Conservation (phyloP, 2,888 invertebrate species). For the Clanis bilineata region DNA sequence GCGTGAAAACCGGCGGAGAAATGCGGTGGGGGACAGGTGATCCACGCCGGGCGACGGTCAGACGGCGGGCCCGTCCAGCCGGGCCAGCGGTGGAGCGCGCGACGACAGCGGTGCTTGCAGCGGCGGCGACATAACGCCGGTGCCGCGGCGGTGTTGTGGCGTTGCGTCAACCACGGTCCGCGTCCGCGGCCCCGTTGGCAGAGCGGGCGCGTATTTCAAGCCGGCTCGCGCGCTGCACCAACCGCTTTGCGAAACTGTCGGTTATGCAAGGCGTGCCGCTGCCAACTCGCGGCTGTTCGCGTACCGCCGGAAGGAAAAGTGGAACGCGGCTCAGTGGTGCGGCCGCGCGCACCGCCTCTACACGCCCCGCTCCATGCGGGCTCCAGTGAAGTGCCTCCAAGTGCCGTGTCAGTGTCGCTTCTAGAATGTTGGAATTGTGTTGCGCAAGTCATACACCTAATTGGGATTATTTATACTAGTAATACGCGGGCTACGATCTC, state of each 20-base stretch:
- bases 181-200: conserved; percentile 61
- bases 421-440: conserved; percentile 76
- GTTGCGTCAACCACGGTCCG: conserved; percentile 59
- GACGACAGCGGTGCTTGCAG: neutral
- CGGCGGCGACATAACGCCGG: conserved; percentile 22
- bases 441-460: conserved; percentile 78
- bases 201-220: conserved; percentile 75
- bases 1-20: conserved; percentile 62
- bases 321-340: conserved; percentile 79
- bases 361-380: conserved; percentile 61
- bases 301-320: conserved; percentile 81
- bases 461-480: conserved; percentile 76
- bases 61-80: conserved; percentile 19
- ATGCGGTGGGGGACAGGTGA: conserved; percentile 61
- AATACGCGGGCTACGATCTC: conserved; percentile 55
- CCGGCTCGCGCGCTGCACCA: conserved; percentile 71
- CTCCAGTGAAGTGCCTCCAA: conserved; percentile 70
- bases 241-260: conserved; percentile 78
- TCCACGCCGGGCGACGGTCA: conserved; percentile 25
- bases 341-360: conserved; percentile 75
- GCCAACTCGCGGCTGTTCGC: conserved; percentile 75
- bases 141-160: conserved; percentile 30
- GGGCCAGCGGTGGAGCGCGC: conserved; percentile 26
- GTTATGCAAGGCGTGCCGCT: conserved; percentile 81
- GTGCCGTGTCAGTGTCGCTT: conserved; percentile 80